phyloP scores from a whole-genome alignment of 2,888 invertebrate species.

The Troglohyphantes excavatus region DNA sequence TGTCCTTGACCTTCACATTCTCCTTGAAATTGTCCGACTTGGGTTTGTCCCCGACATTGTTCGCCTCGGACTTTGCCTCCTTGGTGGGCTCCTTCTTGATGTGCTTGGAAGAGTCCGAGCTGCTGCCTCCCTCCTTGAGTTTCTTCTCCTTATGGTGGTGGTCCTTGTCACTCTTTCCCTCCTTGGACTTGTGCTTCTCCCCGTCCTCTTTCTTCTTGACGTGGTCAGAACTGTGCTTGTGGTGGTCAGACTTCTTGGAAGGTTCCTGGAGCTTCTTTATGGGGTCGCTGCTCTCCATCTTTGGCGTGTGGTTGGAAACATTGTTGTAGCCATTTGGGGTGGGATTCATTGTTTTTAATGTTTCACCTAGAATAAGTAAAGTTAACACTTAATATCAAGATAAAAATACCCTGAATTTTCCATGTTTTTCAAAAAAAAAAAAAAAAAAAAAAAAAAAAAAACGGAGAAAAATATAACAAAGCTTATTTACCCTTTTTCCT shows the following conservation, averaged over 20 bases:
- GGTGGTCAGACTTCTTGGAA: slow-evolving; percentile 35
- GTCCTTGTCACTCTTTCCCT: slow-evolving; percentile 15
- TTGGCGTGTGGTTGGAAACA: slow-evolving; percentile 68
- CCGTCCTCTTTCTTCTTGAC: slow-evolving; percentile 71
- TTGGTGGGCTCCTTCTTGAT: slow-evolving; percentile 49
- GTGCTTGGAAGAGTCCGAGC: slow-evolving; percentile 50
- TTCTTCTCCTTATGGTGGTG: slow-evolving; percentile 72
- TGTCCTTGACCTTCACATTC: slow-evolving; percentile 71
- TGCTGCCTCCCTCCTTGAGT: slow-evolving; percentile 42
- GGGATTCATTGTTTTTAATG: slow-evolving; percentile 72
- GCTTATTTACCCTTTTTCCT: too few relatives aligned
- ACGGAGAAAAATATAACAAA: too few relatives aligned
- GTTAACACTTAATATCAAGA: too few relatives aligned
- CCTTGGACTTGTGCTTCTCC: slow-evolving; percentile 42
- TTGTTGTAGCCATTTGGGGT: slow-evolving; percentile 76
- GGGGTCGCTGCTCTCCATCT: slow-evolving; percentile 43
- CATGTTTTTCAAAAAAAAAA: too few relatives aligned
- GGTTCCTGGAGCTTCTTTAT: slow-evolving; percentile 56
- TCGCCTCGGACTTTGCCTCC: slow-evolving; percentile 30
- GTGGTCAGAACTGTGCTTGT: slow-evolving; percentile 71
- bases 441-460: too few relatives aligned
- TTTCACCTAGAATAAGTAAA: slow-evolving; percentile 62
- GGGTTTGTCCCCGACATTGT: slow-evolving; percentile 49
- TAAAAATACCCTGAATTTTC: too few relatives aligned
- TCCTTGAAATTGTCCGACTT: slow-evolving; percentile 74